Conservation (phyloP, 2,113 vertebrate genomes). For the Sitta europaea region DNA sequence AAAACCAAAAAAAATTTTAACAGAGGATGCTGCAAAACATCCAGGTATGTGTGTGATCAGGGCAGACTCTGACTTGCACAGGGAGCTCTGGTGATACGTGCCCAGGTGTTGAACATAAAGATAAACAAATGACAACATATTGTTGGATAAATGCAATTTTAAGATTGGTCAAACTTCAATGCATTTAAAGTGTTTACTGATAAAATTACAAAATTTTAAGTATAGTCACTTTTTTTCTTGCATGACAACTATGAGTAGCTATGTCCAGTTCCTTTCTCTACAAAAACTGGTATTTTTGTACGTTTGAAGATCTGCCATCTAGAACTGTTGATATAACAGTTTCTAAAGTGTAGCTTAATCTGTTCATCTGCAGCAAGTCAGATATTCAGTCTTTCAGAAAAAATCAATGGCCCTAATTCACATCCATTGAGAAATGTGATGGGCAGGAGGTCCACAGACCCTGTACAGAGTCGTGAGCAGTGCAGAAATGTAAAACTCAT, state of each 20-base stretch:
- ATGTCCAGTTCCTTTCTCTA: not conserved
- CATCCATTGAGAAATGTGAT: not conserved
- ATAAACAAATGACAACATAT: not conserved
- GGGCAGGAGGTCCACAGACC: not conserved
- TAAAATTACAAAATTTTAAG: not conserved
- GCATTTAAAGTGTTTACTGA: not conserved
- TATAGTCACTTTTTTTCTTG: not conserved
- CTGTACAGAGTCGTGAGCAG: not conserved
- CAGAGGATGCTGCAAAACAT: not conserved
- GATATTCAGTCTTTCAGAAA: not conserved
- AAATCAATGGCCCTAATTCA: not conserved
- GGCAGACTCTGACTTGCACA: not conserved
- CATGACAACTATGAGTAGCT: not conserved
- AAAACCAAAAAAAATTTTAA: not conserved
- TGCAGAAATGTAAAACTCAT: not conserved
- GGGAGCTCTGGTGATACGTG: accelerated
- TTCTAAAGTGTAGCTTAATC: not conserved
- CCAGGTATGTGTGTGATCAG: not conserved
- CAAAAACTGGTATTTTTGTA: not conserved
- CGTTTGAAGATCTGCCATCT: not conserved
- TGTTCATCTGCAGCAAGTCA: not conserved
- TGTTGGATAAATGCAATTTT: not conserved
- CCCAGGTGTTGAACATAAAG: not conserved
- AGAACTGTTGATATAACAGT: not conserved
- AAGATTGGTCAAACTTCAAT: not conserved